These are phyloP conservation scores for Diplolepis rosae DNA, from an alignment of 2,888 invertebrate species.

Conservation along the genomic window DNA sequence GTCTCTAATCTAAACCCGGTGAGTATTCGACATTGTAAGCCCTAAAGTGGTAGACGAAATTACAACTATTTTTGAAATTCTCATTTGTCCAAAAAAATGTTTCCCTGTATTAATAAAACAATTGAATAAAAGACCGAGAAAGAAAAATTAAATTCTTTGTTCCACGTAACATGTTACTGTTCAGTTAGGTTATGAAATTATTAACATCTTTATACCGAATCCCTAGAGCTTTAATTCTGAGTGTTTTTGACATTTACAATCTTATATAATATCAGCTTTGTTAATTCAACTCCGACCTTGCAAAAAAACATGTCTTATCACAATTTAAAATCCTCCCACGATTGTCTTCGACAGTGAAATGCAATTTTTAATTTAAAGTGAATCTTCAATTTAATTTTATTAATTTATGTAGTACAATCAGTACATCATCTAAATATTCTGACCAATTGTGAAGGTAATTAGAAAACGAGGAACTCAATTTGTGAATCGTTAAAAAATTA, in stretches of 20 bases:
- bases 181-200: background rate
- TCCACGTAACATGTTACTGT: too few relatives aligned
- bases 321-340: slow-evolving; percentile 7
- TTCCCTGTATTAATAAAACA: background rate
- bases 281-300: background rate
- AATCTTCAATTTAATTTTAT: background rate
- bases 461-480: background rate
- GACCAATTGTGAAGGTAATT: background rate
- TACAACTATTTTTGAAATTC: background rate
- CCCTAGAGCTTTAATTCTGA: background rate
- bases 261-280: background rate
- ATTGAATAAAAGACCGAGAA: background rate
- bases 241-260: background rate
- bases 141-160: background rate
- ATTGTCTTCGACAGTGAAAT: background rate
- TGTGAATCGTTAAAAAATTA: background rate
- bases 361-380: background rate
- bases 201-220: background rate
- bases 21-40: background rate
- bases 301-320: background rate
- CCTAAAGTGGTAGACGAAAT: background rate
- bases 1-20: background rate
- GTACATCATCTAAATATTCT: background rate
- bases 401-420: too few relatives aligned
- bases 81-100: background rate